These are phyloP conservation scores for Pogoniulus pusillus DNA, from an alignment of 2,797 vertebrate genomes.

Conservation along the genomic window DNA sequence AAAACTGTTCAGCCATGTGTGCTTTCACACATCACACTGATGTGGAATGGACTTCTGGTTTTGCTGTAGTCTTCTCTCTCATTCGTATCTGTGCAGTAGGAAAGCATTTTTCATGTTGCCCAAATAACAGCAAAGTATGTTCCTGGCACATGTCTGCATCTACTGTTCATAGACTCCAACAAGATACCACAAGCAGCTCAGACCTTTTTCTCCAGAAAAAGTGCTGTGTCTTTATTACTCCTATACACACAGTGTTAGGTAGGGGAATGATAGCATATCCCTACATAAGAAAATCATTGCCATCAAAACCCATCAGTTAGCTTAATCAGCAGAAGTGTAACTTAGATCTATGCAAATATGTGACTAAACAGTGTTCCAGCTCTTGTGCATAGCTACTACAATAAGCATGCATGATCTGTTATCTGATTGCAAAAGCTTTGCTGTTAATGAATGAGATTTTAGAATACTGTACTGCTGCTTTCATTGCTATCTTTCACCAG, in stretches of 20 bases:
- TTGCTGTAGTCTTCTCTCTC: not conserved
- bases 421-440: not conserved
- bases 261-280: not conserved
- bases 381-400: not conserved
- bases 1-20: not conserved
- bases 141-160: not conserved
- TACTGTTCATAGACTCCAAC: not conserved
- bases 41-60: not conserved
- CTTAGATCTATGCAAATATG: not conserved
- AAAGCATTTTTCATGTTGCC: fast-evolving
- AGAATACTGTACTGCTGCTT: not conserved
- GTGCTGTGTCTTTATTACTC: not conserved
- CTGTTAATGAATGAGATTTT: not conserved
- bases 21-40: fast-evolving
- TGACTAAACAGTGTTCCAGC: not conserved
- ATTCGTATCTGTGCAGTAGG: fast-evolving
- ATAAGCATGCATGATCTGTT: not conserved
- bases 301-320: not conserved
- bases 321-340: not conserved
- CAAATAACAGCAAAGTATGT: not conserved
- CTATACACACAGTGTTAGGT: not conserved
- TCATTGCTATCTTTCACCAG: not conserved
- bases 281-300: not conserved
- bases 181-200: not conserved
- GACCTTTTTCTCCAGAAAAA: not conserved